Evolutionary conservation across 2,888 invertebrate genomes (phyloP), one percentile per base, ranked within the genome.

Genomic region (Zaprionus obscuricornis): DNA sequence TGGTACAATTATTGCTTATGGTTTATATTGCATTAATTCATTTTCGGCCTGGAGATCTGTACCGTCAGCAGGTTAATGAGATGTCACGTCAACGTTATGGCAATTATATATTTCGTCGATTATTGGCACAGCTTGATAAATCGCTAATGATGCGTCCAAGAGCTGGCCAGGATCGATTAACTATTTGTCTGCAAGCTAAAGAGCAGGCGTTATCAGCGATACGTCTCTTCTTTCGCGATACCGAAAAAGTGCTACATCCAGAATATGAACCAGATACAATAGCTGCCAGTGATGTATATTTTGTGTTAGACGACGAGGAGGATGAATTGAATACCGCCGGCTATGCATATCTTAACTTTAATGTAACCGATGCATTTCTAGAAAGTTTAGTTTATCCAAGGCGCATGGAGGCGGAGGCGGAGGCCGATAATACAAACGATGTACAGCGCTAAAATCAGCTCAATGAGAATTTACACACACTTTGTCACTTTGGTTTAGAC

Each of bases 101-200:
- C 7, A 64, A 49, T 31, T 81, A 66, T 14, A 65, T 76, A 4
- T 58, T 82, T 16, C 70, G 78, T 0, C 78, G 75, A 0, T 36
- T 81, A 2, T 29, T 76, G 40, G 43, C 58, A 3, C 64, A 77
- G 3, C 29, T 76, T 1, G 74, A 73, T 17, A 8, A 6, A 7
- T 74, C 66, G 0, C 16, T 59, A 3, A 8, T 2, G 8, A 34
- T 16, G 2, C 43, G 47, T 0, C 13, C 36, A 1, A n/a, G 8
- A 3, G 37, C n/a, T 13, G 46, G 31, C 1, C 33, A 57, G 45
- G 54, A 66, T 16, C n/a, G n/a, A n/a, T 13, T 60, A 0, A 27
- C 18, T 16, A 8, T 8, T 7, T 60, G 50, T n/a, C 40, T 50
- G 3, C 31, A 18, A 22, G 66, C 59, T 2, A 49, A 51, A 2